Base-by-base conservation (phyloP, 2,888 invertebrate genomes). In the Pelosia muscerda region DNA sequence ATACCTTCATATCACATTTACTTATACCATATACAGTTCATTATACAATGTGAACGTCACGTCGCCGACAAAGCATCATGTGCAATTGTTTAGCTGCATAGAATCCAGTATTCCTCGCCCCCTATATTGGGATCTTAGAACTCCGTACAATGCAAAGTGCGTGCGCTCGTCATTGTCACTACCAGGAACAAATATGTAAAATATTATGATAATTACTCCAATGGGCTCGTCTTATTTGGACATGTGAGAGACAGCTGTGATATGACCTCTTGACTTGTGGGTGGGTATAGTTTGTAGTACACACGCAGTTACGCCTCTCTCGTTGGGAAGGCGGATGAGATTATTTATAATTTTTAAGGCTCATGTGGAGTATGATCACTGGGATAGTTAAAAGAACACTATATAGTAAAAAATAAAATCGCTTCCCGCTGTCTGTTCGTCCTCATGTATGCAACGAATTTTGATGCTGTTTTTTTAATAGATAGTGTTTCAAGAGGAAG, bases 91-190 rank as follows among this genome's bases (percentile, higher is more conserved):
- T 26, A 66, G 54, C 34, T 73, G 66, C 81, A 80, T 83, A 49
- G n/a, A 9, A 81, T 81, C 82, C 73, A 71, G 73, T 69, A 70
- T 64, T 68, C 68, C 64, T 71, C 60, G 69, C 8, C 62, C 65
- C 63, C 71, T 76, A 66, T 73, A 77, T 68, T 65, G 28, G 54
- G 72, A 71, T 66, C 69, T 75, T 70, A 72, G 59, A 53, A 55
- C 23, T 69, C 28, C 19, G 42, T 66, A 63, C 57, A 75, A 76
- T 74, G 68, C 76, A 57, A 68, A 62, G 67, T 75, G 70, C 75
- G 78, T 75, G 61, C 70, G 76, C 72, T 65, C 81, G 83, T 81
- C 82, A 85, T 82, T 82, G 77, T 82, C 72, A 75, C 73, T 56
- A 57, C 59, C 60, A 75, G 56, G 62, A 65, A 77, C 73, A 58